A percentile compares a stretch with the other conserved stretches of the same genome.
These are phyloP conservation scores for Peromyscus eremicus DNA, from an alignment of 2,797 vertebrate genomes.

Conservation along the genomic window DNA sequence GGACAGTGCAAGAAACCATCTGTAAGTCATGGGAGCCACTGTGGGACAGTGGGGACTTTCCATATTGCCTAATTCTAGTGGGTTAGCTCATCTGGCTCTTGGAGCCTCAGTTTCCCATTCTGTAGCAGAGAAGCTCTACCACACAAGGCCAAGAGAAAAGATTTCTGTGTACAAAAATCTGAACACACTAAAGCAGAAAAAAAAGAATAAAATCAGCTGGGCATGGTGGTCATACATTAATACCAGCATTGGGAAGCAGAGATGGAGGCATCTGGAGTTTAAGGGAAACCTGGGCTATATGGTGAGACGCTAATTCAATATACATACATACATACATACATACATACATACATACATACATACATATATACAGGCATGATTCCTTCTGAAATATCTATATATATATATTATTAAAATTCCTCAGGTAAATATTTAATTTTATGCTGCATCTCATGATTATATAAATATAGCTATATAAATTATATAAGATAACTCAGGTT, in stretches of 20 bases:
- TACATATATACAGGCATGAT: not conserved
- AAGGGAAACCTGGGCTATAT: not conserved
- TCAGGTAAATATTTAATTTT: slow-evolving; percentile 9
- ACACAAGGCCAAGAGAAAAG: not conserved
- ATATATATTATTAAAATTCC: not conserved
- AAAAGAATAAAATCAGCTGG: not conserved
- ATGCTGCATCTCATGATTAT: not conserved
- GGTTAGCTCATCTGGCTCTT: not conserved
- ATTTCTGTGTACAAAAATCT: not conserved
- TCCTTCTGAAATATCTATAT: not conserved
- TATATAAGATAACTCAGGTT: not conserved
- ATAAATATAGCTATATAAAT: not conserved
- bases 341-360: not conserved
- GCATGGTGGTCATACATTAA: not conserved
- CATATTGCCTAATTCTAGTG: no score
- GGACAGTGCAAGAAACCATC: not conserved
- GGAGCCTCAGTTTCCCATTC: not conserved
- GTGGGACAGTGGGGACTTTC: not conserved
- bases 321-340: not conserved
- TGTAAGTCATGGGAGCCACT: not conserved
- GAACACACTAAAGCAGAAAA: not conserved
- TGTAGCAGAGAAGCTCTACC: not conserved
- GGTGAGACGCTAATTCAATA: not conserved
- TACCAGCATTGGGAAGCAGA: not conserved
- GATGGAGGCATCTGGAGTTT: not conserved